A percentile compares a stretch with the other conserved stretches of the same genome.
Evolutionary conservation across 2,113 vertebrate genomes (phyloP).

Genomic region (Cichladusa arquata): DNA sequence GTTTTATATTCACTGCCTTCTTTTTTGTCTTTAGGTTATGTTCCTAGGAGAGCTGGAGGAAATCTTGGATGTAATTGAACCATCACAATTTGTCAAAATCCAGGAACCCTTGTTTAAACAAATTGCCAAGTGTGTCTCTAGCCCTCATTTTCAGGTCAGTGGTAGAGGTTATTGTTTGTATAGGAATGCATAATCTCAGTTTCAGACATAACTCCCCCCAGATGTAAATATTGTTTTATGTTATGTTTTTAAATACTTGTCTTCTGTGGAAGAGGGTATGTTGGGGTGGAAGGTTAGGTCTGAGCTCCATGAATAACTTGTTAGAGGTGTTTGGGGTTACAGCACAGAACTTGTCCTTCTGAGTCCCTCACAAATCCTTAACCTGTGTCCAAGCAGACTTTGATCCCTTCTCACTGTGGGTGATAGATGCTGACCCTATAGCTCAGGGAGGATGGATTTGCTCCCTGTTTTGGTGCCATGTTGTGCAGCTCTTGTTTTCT

Average conservation of each 20-base stretch:
- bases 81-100: constrained; percentile 97
- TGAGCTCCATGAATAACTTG: neutral
- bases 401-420: neutral
- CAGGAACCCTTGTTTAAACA: constrained; percentile 99
- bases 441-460: neutral
- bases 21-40: constrained; percentile 85
- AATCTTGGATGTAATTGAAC: constrained; percentile 98
- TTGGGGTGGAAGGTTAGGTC: neutral
- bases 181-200: neutral
- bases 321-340: neutral
- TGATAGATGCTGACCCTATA: rapidly evolving
- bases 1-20: neutral
- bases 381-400: neutral
- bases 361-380: neutral
- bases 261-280: neutral
- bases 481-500: neutral
- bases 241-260: neutral
- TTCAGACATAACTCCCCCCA: neutral
- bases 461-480: neutral
- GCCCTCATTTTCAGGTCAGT: constrained; percentile 97
- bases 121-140: constrained; percentile 98
- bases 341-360: neutral
- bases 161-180: neutral
- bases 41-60: constrained; percentile 97
- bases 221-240: neutral